Conservation (phyloP, 2,888 invertebrate species). For the Conchocele bisecta region DNA sequence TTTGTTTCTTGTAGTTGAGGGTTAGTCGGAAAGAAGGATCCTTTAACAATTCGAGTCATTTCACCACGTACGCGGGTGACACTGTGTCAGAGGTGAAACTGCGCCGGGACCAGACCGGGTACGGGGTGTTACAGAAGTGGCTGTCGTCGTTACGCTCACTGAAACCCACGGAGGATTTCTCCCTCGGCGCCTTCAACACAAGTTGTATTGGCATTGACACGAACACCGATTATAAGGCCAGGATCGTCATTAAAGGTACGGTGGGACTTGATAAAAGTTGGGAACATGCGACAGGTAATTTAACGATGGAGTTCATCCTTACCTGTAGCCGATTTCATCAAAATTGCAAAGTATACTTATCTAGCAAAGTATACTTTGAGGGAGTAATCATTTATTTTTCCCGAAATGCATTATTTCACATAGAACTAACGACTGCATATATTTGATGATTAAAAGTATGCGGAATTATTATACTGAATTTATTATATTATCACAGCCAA, state of each 20-base stretch:
- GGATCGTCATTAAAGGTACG: constrained; percentile 73
- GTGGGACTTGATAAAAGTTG: no score
- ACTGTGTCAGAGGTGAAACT: constrained; percentile 37
- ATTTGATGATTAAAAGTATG: no score
- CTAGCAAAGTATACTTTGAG: no score
- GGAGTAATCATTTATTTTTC: no score
- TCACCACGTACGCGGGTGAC: constrained; percentile 37
- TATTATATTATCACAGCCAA: no score
- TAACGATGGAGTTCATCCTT: no score
- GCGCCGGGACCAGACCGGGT: constrained; percentile 29
- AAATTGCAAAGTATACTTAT: no score
- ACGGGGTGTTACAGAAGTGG: constrained; percentile 27
- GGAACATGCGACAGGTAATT: no score
- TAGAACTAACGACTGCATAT: no score
- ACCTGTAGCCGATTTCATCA: no score
- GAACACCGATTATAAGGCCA: constrained; percentile 68
- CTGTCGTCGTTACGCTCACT: constrained; percentile 34
- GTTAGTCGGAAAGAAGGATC: constrained; percentile 3
- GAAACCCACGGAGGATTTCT: constrained; percentile 62
- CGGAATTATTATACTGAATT: no score
- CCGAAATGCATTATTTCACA: no score
- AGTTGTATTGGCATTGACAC: constrained; percentile 80
- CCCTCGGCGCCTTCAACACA: constrained; percentile 77
- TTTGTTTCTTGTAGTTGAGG: constrained; percentile 31
- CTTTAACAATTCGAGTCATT: constrained; percentile 22